These are phyloP conservation scores for Pantherophis alleghaniensis DNA, from an alignment of 2,797 vertebrate genomes.

Conservation along the genomic window DNA sequence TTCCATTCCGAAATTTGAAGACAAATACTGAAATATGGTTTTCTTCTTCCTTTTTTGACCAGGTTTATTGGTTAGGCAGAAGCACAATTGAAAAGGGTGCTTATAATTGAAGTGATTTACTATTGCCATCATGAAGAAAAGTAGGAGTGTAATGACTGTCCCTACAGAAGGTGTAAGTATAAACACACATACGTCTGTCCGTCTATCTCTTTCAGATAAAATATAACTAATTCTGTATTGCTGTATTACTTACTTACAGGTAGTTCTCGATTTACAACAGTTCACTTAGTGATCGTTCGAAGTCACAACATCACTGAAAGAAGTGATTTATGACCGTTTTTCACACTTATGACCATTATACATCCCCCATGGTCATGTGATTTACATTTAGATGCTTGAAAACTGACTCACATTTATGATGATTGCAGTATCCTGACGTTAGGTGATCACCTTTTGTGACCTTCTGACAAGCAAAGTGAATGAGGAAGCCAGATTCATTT, in stretches of 20 bases:
- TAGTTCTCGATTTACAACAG: too few relatives aligned
- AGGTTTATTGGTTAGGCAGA: constrained; percentile 42
- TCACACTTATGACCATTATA: too few relatives aligned
- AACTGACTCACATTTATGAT: too few relatives aligned
- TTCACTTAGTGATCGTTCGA: too few relatives aligned
- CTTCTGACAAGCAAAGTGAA: too few relatives aligned
- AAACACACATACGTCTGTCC: neutral
- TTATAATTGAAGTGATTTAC: neutral
- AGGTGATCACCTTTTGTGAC: too few relatives aligned
- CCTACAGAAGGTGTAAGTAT: constrained; percentile 84
- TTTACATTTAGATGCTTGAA: too few relatives aligned
- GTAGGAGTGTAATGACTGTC: constrained; percentile 87
- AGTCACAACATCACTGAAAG: too few relatives aligned
- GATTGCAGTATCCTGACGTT: too few relatives aligned
- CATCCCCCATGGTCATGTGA: too few relatives aligned
- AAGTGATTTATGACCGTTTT: too few relatives aligned
- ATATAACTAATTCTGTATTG: neutral
- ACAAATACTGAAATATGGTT: neutral
- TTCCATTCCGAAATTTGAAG: neutral
- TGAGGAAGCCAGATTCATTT: too few relatives aligned
- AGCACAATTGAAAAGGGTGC: neutral
- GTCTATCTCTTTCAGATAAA: neutral
- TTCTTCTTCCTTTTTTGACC: constrained; percentile 15
- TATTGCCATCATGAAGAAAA: constrained; percentile 88
- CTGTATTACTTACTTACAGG: neutral